Evolutionary conservation across 2,888 invertebrate genomes (phyloP), one percentile per base, ranked within the genome.

Genomic region (Hyppa rectilinea): DNA sequence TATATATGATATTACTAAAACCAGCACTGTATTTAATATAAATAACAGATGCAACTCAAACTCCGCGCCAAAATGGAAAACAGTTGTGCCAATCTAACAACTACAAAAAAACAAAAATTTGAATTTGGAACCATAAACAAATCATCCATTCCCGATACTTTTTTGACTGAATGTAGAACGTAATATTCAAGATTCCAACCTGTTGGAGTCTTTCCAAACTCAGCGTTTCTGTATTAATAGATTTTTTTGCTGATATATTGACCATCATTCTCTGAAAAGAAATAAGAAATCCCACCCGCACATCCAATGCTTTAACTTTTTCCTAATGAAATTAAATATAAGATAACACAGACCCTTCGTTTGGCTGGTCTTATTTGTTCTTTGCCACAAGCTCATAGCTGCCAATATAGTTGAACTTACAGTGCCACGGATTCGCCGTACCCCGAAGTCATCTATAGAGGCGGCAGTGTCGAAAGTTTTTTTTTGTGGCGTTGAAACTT

Each of bases 131-230:
- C n/a, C n/a, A n/a, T n/a, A n/a, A n/a, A n/a, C n/a, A n/a, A n/a
- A n/a, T n/a, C n/a, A n/a, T n/a, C n/a, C n/a, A n/a, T n/a, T n/a
- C n/a, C n/a, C n/a, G n/a, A n/a, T n/a, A n/a, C n/a, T n/a, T n/a
- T n/a, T n/a, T n/a, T n/a, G n/a, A n/a, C 12, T 61, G 23, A 10
- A 52, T 14, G 14, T 20, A 6, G 29, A 34, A n/a, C 6, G 1
- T 31, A 34, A 1, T n/a, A n/a, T n/a, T 1, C 12, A n/a, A 23
- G 56, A 36, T 26, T n/a, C 26, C 26, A 61, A 53, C 12, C 2
- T 1, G 55, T 61, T 61, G 36, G n/a, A 45, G n/a, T 55, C 14
- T 20, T 55, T 61, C 20, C 55, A 61, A 55, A 36, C 26, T 36
- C 20, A 34, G 34, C 12, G 6, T 26, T 20, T 26, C 20, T 40